These are phyloP conservation scores for Meliscaeva auricollis DNA, from an alignment of 2,888 invertebrate genomes.

Conservation along the genomic window DNA sequence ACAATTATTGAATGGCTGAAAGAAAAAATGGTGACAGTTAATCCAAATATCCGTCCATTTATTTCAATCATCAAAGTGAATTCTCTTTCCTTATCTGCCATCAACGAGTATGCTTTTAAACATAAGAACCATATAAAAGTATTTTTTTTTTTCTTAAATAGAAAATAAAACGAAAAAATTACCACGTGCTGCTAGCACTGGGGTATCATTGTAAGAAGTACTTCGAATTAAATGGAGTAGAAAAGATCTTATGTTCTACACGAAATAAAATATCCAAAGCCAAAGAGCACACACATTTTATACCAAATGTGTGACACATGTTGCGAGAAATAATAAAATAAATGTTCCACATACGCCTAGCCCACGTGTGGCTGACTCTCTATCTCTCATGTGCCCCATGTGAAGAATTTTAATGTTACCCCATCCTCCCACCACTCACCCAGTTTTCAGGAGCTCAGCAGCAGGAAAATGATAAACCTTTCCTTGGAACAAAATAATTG, in stretches of 20 bases:
- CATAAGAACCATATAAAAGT: not conserved
- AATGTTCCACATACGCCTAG: slow-evolving; percentile 57
- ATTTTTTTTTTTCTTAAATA: slow-evolving; percentile 7
- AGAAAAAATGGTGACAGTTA: not conserved
- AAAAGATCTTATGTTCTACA: slow-evolving; percentile 45
- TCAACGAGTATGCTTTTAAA: not conserved
- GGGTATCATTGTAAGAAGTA: slow-evolving; percentile 21
- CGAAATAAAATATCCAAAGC: slow-evolving; percentile 23
- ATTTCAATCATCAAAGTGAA: slow-evolving; percentile 29
- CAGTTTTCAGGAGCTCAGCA: not conserved
- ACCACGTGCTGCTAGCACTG: not conserved
- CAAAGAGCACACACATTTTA: not conserved
- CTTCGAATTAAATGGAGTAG: slow-evolving; percentile 56
- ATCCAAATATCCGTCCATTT: not conserved
- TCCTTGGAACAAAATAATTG: slow-evolving; percentile 10
- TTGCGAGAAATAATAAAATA: slow-evolving; percentile 55
- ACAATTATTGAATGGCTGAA: not conserved
- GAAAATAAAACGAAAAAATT: not conserved
- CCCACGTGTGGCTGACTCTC: not conserved
- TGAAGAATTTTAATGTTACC: slow-evolving; percentile 11
- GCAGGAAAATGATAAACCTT: slow-evolving; percentile 1
- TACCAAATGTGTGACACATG: slow-evolving; percentile 29
- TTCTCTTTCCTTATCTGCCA: not conserved
- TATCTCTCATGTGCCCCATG: not conserved
- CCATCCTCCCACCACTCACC: not conserved